Base-by-base conservation (phyloP, 2,113 vertebrate genomes). In the Rana temporaria region DNA sequence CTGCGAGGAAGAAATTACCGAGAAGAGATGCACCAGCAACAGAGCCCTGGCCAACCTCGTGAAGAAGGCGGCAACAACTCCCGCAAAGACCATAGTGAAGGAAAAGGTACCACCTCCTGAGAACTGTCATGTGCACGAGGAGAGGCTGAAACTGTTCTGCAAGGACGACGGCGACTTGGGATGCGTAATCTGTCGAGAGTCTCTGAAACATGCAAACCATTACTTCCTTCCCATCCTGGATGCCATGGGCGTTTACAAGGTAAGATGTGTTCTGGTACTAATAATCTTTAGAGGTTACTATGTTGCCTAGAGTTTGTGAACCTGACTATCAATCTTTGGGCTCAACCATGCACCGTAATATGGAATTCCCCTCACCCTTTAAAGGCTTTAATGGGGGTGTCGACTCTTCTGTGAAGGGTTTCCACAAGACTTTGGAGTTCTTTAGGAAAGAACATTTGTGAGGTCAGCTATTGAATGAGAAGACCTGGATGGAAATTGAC, bases 91-190 rank as follows among this genome's bases (percentile, higher is more conserved):
- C 9, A 87, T 83, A 24, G 87, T 86, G 85, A 85, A 84, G 87
- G 74, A 0, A 4, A 72, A 56, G 53, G 34, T 38, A 1, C 2
- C 1, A 38, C 0, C 77, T 14, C 64, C 88, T 60, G 87, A 88
- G 19, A 89, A 92, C 76, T 98, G 96, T 82, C 86, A 86, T 57
- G 85, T 94, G 62, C 96, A 98, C 86, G 87, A 93, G 0, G 96
- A 98, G 85, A 94, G 94, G 82, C 92, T 98, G 85, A 96, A 95
- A 85, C 94, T 98, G 16, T 97, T 94, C 89, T 98, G 96, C 60
- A 95, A 95, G 60, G 95, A 97, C 74, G 96, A 97, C 89, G 95
- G 96, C 85, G 93, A 95, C 86, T 92, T 96, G 69, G 93, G 96
- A 76, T 98, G 96, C 86, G 88, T 97, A 85, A 94, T 96, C 76